Conservation (phyloP, 2,113 vertebrate species). For the Muntiacus muntjak region DNA sequence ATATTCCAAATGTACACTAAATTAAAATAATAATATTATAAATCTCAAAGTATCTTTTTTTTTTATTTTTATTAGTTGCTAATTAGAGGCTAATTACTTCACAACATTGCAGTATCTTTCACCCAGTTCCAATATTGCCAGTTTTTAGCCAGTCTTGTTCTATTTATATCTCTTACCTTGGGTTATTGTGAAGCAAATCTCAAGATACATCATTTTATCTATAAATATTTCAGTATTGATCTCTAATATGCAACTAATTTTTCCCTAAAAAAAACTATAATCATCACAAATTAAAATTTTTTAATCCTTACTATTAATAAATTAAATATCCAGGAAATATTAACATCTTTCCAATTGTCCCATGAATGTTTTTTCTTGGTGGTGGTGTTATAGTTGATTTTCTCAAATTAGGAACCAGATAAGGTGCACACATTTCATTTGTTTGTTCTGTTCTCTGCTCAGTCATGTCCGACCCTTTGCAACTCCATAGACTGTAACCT, state of each 20-base stretch:
- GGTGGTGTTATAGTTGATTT: background rate
- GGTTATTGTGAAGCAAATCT: background rate
- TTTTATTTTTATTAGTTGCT: no score
- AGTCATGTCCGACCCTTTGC: accelerated
- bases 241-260: background rate
- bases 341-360: background rate
- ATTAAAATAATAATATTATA: background rate
- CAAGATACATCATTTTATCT: background rate
- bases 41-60: background rate
- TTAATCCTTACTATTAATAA: background rate
- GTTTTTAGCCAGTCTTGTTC: background rate
- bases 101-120: background rate
- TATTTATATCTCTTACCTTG: background rate
- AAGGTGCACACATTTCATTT: background rate
- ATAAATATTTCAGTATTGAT: background rate
- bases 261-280: background rate
- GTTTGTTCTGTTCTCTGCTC: background rate
- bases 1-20: background rate
- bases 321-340: background rate
- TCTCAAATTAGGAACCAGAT: background rate
- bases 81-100: no score
- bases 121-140: background rate
- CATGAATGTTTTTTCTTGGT: background rate
- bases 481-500: background rate
- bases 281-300: background rate